Base-by-base conservation (phyloP, 2,113 vertebrate species). In the Muntiacus reevesi region DNA sequence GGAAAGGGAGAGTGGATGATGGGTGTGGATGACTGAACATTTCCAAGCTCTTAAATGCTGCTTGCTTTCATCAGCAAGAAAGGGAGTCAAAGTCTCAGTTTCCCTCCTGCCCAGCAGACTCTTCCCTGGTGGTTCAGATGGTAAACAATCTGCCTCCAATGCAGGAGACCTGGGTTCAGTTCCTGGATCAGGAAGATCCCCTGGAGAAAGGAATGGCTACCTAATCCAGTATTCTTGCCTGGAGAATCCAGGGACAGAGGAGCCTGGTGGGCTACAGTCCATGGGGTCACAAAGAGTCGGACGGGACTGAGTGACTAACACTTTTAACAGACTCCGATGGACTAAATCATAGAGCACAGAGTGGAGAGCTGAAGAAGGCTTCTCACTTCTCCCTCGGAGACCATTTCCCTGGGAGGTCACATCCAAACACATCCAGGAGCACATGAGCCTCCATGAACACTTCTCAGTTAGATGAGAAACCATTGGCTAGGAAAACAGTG, bases 401-500 rank as follows among this genome's bases (percentile, higher is more conserved):
- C 60, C 0, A 8, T 6, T 43, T 91, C 40, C n/a, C 54, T 27
- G 36, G 54, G 1, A 67, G 57, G 4, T 67, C 16, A 16, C 27
- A 33, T 17, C 15, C 60, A 91, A n/a, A 50, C 23, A 33, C 2
- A 40, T 40, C 40, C 40, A 23, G 55, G 3, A 2, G 40, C 28
- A 11, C 2, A 1, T 3, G 40, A n/a, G 12, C n/a, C 40, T 28
- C 76, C 13, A 40, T 7, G 23, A 25, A 15, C 5, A 19, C 30
- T 15, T 36, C 43, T 27, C 13, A 4, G 78, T 17, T 8, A 17
- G 36, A 47, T 2, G 17, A 28, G 27, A 96, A 62, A 59, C 1
- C 2, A 9, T 19, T 7, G 30, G n/a, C 27, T 0, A 23, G 23
- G 25, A 50, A 36, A 45, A 59, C 11, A 47, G 54, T 1, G 1